Base-by-base conservation (phyloP, 2,113 vertebrate genomes). In the Callipepla californica region DNA sequence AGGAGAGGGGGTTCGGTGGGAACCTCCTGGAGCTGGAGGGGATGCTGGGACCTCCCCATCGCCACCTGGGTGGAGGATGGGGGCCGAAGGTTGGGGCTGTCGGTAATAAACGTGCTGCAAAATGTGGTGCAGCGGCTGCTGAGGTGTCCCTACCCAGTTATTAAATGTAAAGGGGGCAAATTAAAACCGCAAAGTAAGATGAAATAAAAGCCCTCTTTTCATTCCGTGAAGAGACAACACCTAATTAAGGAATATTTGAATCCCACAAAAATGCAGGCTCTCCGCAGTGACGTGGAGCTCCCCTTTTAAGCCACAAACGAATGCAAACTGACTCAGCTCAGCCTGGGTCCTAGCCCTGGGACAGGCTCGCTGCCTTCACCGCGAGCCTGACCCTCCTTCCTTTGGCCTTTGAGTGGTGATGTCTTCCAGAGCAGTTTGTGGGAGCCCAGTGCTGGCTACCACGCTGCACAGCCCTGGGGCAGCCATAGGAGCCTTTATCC, bases 161-260 rank as follows among this genome's bases (percentile, higher is more conserved):
- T 97, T 98, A 97, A 96, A 97, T 80, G 94, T 11, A 96, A 95
- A 59, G 65, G 77, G 81, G 97, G 83, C 96, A 96, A 94, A 97
- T 97, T 94, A 97, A 97, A 98, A 96, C 38, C 74, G 96, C 80
- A 94, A 95, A 90, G 82, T 88, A 91, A 97, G 96, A 97, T 30
- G 47, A 97, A 98, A 97, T 96, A 95, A 97, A 97, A 94, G 3
- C 78, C 82, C 73, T 93, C 73, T 92, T 97, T 97, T 95, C 75
- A 96, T 96, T 96, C 94, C 58, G 72, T 81, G 94, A 92, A 96
- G 91, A 97, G 97, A 97, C 96, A 97, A 91, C 89, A 96, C 87
- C 96, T 97, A 97, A 97, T 97, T 97, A 97, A 96, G 92, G 92
- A 97, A 96, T 97, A 97, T 96, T 97, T 96, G 95, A 96, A 96